Evolutionary conservation across 1,140 invertebrate genomes (phyloP), one percentile per base, ranked within the genome.

Genomic region (Trichomalopsis sarcophagae): DNA sequence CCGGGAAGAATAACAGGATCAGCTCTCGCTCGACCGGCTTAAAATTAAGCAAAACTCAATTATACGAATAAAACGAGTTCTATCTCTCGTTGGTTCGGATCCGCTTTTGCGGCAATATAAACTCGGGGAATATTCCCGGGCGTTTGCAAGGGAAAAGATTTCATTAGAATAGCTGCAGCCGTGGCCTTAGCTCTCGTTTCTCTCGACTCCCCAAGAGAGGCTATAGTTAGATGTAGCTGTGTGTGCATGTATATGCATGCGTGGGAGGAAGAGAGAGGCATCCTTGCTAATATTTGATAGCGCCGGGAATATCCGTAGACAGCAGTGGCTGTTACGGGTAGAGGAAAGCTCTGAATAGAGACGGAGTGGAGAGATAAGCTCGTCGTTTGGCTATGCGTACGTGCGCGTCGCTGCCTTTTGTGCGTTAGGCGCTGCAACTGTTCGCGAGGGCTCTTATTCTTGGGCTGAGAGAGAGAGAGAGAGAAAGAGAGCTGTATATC

Each of bases 261-360:
- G 23, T 27, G 27, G 36, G 17, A 75, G 47, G 23, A 17, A 74
- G 23, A 75, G 30, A 33, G 17, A 14, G 33, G 21, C 47, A 84
- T 33, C 83, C 30, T 74, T 14, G 68, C 66, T 84, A 84, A 84
- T 84, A 84, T 84, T 84, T 84, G 76, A 84, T 84, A 50, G 47
- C 23, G 44, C 36, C 1, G 47, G 33, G 4, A 47, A 9, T 21
- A 55, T 50, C 75, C 21, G 23, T 4, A 73, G 66, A 84, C 77
- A 84, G 66, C 44, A 62, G 21, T n/a, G 21, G 21, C 55, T 62
- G 55, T 62, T 62, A 36, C 33, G 2, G 33, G 33, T 21, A n/a
- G 55, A 62, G 55, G 17, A n/a, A 62, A 62, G 55, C 21, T 62
- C 55, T 62, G 55, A 62, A n/a, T n/a, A 62, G 55, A 62, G 17